Conservation (phyloP, 2,113 vertebrate genomes). For the Candoia aspera region DNA sequence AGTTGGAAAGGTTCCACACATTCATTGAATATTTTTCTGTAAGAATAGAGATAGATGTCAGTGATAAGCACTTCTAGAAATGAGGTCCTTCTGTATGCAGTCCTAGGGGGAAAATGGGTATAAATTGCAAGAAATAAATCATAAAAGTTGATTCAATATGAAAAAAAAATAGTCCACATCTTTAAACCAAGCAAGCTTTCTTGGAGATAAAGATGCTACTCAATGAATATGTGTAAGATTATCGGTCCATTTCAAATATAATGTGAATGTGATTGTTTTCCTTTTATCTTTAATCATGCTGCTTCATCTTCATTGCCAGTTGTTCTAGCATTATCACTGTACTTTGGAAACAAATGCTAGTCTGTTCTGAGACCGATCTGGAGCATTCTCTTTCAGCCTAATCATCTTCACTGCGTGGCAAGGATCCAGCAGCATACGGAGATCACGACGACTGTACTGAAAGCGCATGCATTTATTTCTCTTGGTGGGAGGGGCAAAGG, state of each 20-base stretch:
- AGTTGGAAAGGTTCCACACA: neutral
- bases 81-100: neutral
- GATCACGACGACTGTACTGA: rapidly evolving
- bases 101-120: neutral
- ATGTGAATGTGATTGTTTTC: neutral
- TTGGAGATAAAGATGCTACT: neutral
- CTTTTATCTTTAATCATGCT: neutral
- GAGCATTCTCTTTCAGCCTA: neutral
- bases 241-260: neutral
- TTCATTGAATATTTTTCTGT: neutral
- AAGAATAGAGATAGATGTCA: neutral
- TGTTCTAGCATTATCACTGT: neutral
- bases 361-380: neutral
- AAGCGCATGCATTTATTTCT: neutral
- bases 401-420: neutral
- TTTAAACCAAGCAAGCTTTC: neutral
- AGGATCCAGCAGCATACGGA: neutral
- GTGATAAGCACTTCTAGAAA: neutral
- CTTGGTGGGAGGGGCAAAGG: neutral
- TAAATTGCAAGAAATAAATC: neutral
- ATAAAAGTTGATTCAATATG: neutral
- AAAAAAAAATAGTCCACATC: neutral
- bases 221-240: neutral
- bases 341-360: neutral
- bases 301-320: neutral